Evolutionary conservation across 2,888 invertebrate genomes (phyloP).

Genomic region (Pollenia griseotomentosa): DNA sequence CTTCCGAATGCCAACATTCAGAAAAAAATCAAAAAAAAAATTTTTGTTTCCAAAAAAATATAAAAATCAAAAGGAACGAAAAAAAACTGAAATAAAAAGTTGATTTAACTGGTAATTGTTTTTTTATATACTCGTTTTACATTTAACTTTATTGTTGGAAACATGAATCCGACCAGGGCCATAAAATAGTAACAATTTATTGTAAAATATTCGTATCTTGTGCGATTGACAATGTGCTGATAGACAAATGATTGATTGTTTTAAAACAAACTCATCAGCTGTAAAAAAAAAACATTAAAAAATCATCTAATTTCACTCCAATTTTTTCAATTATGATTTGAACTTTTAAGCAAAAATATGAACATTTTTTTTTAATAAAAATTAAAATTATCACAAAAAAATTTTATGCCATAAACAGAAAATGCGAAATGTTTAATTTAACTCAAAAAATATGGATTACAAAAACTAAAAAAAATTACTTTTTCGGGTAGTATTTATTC

Average conservation of each 20-base stretch:
- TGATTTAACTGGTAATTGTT: constrained; percentile 42
- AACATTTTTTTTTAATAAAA: neutral
- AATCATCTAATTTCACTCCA: constrained; percentile 4
- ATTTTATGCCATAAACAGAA: neutral
- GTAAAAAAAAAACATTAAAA: neutral
- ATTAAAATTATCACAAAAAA: neutral
- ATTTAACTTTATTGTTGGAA: constrained; percentile 20
- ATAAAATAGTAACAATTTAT: constrained; percentile 21
- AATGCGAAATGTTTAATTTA: too few relatives aligned
- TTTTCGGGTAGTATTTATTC: too few relatives aligned
- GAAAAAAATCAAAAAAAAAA: constrained; percentile 1
- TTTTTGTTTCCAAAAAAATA: neutral
- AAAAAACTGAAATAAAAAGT: neutral
- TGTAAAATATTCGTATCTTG: constrained; percentile 3
- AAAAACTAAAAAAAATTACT: too few relatives aligned
- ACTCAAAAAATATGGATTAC: too few relatives aligned
- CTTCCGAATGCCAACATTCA: neutral
- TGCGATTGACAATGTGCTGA: constrained; percentile 29
- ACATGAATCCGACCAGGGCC: neutral
- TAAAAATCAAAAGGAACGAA: neutral
- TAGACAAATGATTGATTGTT: constrained; percentile 52
- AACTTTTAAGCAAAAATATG: constrained; percentile 2
- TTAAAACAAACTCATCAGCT: constrained; percentile 36
- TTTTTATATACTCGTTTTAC: neutral
- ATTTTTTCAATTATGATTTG: constrained; percentile 14